phyloP scores from a whole-genome alignment of 2,797 vertebrate species.

The Merluccius polli region DNA sequence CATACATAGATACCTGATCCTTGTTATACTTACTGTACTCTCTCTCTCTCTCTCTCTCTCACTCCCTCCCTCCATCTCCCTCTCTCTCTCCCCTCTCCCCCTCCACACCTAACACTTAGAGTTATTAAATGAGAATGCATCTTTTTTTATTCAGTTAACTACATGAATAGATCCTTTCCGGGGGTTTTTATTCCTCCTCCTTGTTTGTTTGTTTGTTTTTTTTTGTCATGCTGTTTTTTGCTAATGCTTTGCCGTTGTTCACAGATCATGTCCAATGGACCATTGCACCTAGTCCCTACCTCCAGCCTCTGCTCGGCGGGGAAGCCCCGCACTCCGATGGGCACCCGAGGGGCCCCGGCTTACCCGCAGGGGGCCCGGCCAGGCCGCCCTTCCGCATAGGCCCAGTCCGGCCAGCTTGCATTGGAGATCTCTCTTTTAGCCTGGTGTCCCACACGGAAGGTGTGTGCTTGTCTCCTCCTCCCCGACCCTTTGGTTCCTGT shows the following conservation, averaged over 20 bases:
- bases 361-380: constrained; percentile 89
- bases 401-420: constrained; percentile 98
- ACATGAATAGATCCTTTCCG: constrained; percentile 6
- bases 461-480: constrained; percentile 74
- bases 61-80: no score
- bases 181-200: constrained; percentile 35
- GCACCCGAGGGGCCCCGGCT: constrained; percentile 87
- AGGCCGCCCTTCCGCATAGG: constrained; percentile 98
- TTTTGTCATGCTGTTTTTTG: constrained; percentile 51
- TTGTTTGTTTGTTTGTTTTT: neutral
- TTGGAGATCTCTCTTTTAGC: constrained; percentile 99
- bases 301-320: constrained; percentile 87
- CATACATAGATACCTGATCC: no score
- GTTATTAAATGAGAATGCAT: no score
- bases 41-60: no score
- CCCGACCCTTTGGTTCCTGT: neutral
- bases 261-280: constrained; percentile 98
- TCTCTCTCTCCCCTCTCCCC: no score
- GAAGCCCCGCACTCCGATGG: constrained; percentile 85
- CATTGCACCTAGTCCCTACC: constrained; percentile 95
- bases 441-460: constrained; percentile 94
- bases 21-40: no score
- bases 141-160: constrained; percentile 25
- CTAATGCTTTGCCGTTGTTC: constrained; percentile 79
- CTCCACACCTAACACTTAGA: constrained; percentile 27